These are phyloP conservation scores for Zophobas atratus DNA, from an alignment of 1,140 invertebrate genomes.

Conservation along the genomic window DNA sequence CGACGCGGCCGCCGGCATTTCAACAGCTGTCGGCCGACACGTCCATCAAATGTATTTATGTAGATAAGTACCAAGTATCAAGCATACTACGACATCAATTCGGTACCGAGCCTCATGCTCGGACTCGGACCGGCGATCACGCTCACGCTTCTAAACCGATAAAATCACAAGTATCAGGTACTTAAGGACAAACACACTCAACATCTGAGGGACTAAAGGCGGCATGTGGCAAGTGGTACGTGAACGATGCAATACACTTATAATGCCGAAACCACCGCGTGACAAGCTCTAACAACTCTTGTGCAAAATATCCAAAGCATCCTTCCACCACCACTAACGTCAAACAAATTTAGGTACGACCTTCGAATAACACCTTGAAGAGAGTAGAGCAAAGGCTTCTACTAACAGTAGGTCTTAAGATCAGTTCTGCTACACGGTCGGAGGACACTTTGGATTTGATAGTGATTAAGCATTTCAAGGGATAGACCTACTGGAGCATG, in stretches of 20 bases:
- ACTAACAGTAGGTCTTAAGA: no score
- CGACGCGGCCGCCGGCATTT: slow-evolving; percentile 25
- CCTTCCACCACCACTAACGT: neutral
- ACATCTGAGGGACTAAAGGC: slow-evolving; percentile 39
- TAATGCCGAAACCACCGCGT: neutral
- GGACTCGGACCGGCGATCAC: slow-evolving; percentile 20
- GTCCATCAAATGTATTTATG: slow-evolving; percentile 9
- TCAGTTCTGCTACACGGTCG: no score
- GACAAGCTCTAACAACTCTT: slow-evolving; percentile 18
- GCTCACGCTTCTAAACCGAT: slow-evolving; percentile 34
- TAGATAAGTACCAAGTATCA: neutral
- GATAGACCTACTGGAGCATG: slow-evolving; percentile 20
- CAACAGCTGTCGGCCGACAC: slow-evolving; percentile 36
- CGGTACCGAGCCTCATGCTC: slow-evolving; percentile 38
- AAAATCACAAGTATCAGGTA: slow-evolving; percentile 27
- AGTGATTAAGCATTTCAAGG: neutral
- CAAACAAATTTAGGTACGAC: neutral
- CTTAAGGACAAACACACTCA: slow-evolving; percentile 33
- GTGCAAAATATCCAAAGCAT: slow-evolving; percentile 11
- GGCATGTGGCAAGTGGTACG: slow-evolving; percentile 35
- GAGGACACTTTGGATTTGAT: neutral
- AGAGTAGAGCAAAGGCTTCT: no score
- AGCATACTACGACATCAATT: slow-evolving; percentile 31
- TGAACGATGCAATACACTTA: slow-evolving; percentile 20
- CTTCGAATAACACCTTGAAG: no score